These are phyloP conservation scores for Parotia lawesii DNA, from an alignment of 2,113 vertebrate species.

Conservation along the genomic window DNA sequence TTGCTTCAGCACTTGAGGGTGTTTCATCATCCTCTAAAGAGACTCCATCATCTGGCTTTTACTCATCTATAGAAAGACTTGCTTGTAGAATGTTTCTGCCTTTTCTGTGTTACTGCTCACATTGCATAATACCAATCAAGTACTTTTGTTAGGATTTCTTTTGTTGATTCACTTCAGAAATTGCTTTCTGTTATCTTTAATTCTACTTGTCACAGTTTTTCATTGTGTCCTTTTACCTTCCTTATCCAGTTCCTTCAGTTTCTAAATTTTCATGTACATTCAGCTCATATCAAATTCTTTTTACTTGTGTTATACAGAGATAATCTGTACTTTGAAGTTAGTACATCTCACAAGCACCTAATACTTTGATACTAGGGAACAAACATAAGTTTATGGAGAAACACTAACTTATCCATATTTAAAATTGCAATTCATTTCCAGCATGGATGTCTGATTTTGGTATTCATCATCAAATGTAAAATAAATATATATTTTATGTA, in stretches of 20 bases:
- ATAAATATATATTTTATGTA: neutral
- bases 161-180: neutral
- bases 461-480: neutral
- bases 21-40: neutral
- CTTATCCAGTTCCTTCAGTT: neutral
- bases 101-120: neutral
- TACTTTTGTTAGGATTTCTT: neutral
- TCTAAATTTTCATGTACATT: neutral
- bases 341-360: neutral
- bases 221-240: neutral
- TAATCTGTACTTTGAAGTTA: neutral
- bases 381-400: neutral
- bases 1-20: neutral
- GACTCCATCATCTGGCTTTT: neutral
- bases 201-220: neutral
- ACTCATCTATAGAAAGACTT: neutral
- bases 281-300: neutral
- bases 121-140: neutral
- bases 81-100: neutral
- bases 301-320: neutral
- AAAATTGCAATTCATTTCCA: neutral
- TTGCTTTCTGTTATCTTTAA: neutral
- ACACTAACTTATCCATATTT: neutral
- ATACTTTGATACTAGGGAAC: neutral
- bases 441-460: neutral